Percentiles rank a stretch among this genome's conserved stretches.
These are phyloP conservation scores for Sminthurinus signatus DNA, from an alignment of 1,140 invertebrate species.

Conservation along the genomic window DNA sequence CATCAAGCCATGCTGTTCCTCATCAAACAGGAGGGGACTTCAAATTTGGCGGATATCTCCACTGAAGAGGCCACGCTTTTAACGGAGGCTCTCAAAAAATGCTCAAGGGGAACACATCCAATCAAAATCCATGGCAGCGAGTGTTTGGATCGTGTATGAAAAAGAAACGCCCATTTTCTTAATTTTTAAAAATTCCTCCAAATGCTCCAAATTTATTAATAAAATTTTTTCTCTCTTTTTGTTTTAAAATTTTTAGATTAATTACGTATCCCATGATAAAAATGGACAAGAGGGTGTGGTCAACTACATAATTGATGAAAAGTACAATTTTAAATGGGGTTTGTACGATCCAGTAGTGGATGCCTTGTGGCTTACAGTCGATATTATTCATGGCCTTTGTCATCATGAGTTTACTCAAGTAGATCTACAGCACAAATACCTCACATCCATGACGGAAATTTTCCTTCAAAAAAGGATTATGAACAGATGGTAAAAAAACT, in stretches of 20 bases:
- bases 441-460: slow-evolving; percentile 3
- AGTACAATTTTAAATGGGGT: slow-evolving; percentile 8
- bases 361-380: slow-evolving; percentile 5
- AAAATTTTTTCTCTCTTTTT: background rate
- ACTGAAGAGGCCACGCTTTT: background rate
- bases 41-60: slow-evolving; percentile 4
- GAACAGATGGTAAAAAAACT: slow-evolving; percentile 6
- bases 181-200: background rate
- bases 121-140: background rate
- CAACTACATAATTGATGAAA: background rate
- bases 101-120: background rate
- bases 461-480: background rate
- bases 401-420: background rate
- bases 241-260: background rate
- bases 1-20: slow-evolving; percentile 9
- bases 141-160: background rate
- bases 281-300: background rate
- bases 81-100: background rate
- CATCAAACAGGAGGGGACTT: slow-evolving; percentile 4
- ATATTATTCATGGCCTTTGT: slow-evolving; percentile 6
- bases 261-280: background rate
- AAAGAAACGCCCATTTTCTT: background rate
- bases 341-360: slow-evolving; percentile 14
- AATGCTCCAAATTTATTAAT: no score
- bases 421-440: slow-evolving; percentile 10